Percentiles rank a stretch among this genome's conserved stretches.
phyloP scores from a whole-genome alignment of 64 coral and sea anemone species.

The Pocillopora verrucosa region DNA sequence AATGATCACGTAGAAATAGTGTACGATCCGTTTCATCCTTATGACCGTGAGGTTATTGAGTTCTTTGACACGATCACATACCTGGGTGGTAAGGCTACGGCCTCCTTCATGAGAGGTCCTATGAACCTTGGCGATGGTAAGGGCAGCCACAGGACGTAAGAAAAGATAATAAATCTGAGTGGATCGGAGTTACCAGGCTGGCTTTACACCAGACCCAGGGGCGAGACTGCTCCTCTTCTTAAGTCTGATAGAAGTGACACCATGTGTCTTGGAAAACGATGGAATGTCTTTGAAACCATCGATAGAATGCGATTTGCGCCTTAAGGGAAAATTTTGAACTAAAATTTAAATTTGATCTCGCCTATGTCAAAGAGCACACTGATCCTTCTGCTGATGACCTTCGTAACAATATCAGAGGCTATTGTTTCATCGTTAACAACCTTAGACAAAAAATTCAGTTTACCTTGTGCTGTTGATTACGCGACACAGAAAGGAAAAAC shows the following conservation, averaged over 20 bases:
- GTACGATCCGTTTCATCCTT: conserved; percentile 20
- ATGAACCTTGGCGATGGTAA: conserved; percentile 72
- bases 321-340: conserved; percentile 66
- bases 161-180: conserved; percentile 47
- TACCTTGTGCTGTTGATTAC: conserved; percentile 58
- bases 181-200: conserved; percentile 44
- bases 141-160: conserved; percentile 40
- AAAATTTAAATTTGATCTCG: conserved; percentile 46
- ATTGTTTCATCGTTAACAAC: conserved; percentile 68
- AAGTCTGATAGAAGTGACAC: conserved; percentile 32
- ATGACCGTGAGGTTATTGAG: conserved; percentile 23
- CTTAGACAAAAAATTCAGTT: too few relatives aligned
- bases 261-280: conserved; percentile 52
- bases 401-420: conserved; percentile 58
- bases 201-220: conserved; percentile 61
- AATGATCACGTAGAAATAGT: conserved; percentile 39
- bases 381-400: conserved; percentile 56
- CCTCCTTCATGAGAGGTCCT: conserved; percentile 71
- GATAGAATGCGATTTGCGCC: conserved; percentile 70
- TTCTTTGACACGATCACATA: conserved; percentile 35
- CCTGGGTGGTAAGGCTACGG: conserved; percentile 50
- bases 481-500: conserved; percentile 63
- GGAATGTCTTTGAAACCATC: conserved; percentile 73
- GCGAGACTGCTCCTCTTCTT: conserved; percentile 16
- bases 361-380: conserved; percentile 48